Evolutionary conservation across 2,113 vertebrate species (phyloP), one percentile per base, ranked within the genome.

Genomic region (Ahaetulla prasina): DNA sequence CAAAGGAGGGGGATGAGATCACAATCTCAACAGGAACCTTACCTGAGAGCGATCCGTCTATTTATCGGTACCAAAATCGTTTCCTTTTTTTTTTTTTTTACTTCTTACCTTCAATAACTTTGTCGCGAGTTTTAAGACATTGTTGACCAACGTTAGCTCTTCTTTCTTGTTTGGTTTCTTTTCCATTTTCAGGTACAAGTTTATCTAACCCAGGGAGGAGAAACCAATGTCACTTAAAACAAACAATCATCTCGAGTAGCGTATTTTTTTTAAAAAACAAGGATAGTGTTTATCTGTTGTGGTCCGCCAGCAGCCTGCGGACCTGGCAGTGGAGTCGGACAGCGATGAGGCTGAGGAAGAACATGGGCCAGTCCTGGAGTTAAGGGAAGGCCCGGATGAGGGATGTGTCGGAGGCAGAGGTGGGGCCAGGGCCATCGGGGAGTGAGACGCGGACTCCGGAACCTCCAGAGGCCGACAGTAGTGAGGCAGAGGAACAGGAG

Each of bases 111-210:
- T 99, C 92, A 99, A 95, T 54, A 99, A 97, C 97, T 99, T 99
- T 93, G 99, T 99, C 91, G 99, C 99, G 96, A 99, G 98, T 95
- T 99, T 99, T 93, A 99, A 98, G 92, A 99, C 99, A 85, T 99
- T 99, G 97, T 99, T 99, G 96, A 99, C 99, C 95, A 99, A 97
- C 2, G 98, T 99, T 94, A 99, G 97, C 93, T 99, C 99, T 90
- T 99, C 99, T 94, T 99, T 99, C 97, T 99, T 99, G 97, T 99
- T 99, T 94, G 99, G 99, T 94, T 99, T 99, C 97, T 99, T 99
- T 97, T 99, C 99, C 99, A 99, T 99, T 98, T 99, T 99, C 97
- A 99, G 98, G 97, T 99, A 99, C 96, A 99, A 96, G 96, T 99
- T 99, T 97, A 99, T 99, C 99, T 99, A 96, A 92, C n/a, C 87